phyloP scores from a whole-genome alignment of 2,888 invertebrate genomes.

The Sphaeridia pumilis region DNA sequence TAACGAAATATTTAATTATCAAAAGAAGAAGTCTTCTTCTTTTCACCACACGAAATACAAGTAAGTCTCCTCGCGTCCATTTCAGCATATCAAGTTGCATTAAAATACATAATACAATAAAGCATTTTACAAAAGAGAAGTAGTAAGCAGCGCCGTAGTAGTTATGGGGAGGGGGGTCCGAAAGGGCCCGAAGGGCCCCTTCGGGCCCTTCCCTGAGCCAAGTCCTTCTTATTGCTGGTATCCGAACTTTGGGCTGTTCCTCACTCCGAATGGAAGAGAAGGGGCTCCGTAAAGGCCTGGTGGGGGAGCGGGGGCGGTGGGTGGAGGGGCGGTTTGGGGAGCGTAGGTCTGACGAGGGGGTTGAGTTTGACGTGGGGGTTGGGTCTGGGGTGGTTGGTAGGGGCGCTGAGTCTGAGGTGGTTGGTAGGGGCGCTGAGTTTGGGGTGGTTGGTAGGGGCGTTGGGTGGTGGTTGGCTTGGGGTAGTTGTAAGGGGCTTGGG shows the following conservation, averaged over 20 bases:
- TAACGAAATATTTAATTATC: too few relatives aligned
- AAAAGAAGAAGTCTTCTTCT: too few relatives aligned
- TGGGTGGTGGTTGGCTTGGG: constrained; percentile 16
- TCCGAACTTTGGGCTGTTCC: constrained; percentile 35
- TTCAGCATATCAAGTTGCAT: too few relatives aligned
- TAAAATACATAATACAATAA: too few relatives aligned
- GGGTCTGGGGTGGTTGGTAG: constrained; percentile 5
- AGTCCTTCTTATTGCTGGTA: constrained; percentile 18
- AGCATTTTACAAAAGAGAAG: too few relatives aligned
- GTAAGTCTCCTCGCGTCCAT: too few relatives aligned
- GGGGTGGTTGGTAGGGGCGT: constrained; percentile 4
- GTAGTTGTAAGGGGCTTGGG: constrained; percentile 6
- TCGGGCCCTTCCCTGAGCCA: too few relatives aligned
- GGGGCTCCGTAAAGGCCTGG: constrained; percentile 33
- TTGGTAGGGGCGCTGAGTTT: neutral
- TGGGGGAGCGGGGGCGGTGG: constrained; percentile 16
- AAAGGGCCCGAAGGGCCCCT: too few relatives aligned
- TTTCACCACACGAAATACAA: too few relatives aligned
- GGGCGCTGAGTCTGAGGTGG: constrained; percentile 7
- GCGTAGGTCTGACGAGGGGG: constrained; percentile 9
- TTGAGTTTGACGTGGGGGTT: constrained; percentile 1
- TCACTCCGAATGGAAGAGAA: constrained; percentile 30
- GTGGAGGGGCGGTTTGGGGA: constrained; percentile 12
- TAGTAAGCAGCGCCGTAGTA: too few relatives aligned
- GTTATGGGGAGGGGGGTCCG: too few relatives aligned